Evolutionary conservation across 2,797 vertebrate genomes (phyloP).

Genomic region (Chiroxiphia lanceolata): DNA sequence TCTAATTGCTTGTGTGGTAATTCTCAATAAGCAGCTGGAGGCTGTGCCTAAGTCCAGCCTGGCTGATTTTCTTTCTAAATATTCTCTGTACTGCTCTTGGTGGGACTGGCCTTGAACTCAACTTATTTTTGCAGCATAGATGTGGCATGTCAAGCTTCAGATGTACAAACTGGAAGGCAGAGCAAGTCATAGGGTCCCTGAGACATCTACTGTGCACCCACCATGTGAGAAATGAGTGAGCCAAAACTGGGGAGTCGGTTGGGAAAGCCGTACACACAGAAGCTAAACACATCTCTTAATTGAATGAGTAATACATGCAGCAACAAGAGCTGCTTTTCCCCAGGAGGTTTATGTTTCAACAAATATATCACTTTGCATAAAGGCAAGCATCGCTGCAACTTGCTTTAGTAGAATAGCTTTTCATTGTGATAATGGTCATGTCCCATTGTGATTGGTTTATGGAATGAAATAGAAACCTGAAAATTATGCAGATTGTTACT

Average conservation of each 20-base stretch:
- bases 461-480: neutral
- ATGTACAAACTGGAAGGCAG: neutral
- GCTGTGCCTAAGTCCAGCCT: neutral
- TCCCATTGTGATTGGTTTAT: neutral
- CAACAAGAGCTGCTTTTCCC: neutral
- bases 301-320: neutral
- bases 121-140: neutral
- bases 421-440: neutral
- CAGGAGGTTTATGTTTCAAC: neutral
- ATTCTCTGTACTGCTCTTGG: neutral
- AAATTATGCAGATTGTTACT: neutral
- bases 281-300: neutral
- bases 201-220: neutral
- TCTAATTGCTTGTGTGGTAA: no score
- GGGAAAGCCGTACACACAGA: neutral
- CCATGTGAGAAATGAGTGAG: rapidly evolving
- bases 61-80: neutral
- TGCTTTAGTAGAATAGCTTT: neutral
- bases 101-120: neutral
- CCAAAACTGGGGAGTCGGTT: neutral
- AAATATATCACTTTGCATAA: neutral
- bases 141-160: neutral
- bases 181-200: neutral
- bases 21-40: neutral
- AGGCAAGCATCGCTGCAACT: neutral